phyloP scores from a whole-genome alignment of 2,113 vertebrate species.

The Strigops habroptila region DNA sequence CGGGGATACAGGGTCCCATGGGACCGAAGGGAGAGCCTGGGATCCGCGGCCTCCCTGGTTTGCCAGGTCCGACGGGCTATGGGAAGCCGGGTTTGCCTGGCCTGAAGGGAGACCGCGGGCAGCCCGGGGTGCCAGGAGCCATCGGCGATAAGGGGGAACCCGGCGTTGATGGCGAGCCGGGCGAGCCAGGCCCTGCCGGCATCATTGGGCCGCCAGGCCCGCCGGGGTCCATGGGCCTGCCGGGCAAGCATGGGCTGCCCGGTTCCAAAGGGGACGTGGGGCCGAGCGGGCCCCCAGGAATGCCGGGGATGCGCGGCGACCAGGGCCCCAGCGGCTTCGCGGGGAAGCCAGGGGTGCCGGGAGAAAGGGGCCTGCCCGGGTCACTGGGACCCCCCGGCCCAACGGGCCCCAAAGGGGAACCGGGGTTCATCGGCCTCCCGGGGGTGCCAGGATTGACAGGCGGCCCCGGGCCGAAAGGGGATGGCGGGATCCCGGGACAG shows the following conservation, averaged over 20 bases:
- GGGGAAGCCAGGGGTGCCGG: slow-evolving; percentile 87
- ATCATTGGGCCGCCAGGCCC: slow-evolving; percentile 82
- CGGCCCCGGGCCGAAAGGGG: slow-evolving; percentile 83
- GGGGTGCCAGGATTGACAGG: slow-evolving; percentile 87
- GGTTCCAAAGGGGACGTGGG: slow-evolving; percentile 90
- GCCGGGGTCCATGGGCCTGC: slow-evolving; percentile 90
- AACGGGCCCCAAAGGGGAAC: slow-evolving; percentile 90
- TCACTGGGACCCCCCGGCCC: slow-evolving; percentile 84
- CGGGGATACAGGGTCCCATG: slow-evolving; percentile 80
- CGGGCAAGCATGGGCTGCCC: slow-evolving; percentile 88
- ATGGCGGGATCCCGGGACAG: slow-evolving; percentile 84
- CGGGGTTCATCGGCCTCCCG: slow-evolving; percentile 85
- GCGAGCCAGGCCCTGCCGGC: slow-evolving; percentile 83
- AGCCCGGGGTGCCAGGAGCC: slow-evolving; percentile 80
- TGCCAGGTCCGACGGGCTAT: slow-evolving; percentile 86
- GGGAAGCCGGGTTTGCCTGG: slow-evolving; percentile 90
- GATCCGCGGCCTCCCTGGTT: slow-evolving; percentile 81
- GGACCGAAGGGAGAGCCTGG: slow-evolving; percentile 91
- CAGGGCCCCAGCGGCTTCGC: slow-evolving; percentile 84
- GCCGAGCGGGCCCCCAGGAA: slow-evolving; percentile 83
- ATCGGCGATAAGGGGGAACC: slow-evolving; percentile 88
- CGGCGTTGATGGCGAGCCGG: slow-evolving; percentile 82
- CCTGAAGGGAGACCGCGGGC: slow-evolving; percentile 90
- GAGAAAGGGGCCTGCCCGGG: slow-evolving; percentile 90
- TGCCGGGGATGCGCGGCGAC: slow-evolving; percentile 88